Conservation (phyloP, 2,113 vertebrate species). For the Megaceryle maxima region DNA sequence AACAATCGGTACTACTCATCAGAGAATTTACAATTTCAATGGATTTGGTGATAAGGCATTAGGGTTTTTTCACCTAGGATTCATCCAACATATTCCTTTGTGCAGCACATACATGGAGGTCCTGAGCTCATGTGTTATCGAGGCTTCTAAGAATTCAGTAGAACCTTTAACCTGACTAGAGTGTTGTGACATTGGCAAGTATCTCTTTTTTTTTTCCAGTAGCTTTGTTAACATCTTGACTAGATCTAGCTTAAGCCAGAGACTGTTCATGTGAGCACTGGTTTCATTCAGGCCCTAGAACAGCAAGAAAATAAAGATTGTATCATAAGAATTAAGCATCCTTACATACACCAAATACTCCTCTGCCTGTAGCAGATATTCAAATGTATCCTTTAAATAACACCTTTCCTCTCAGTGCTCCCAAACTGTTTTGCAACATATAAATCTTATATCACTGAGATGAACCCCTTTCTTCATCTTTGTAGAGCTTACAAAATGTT, state of each 20-base stretch:
- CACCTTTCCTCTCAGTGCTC: not conserved
- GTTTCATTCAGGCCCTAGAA: not conserved
- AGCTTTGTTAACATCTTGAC: not conserved
- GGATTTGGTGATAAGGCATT: not conserved
- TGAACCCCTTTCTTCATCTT: not conserved
- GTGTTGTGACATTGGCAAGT: not conserved
- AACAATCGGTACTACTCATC: not conserved
- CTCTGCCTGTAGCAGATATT: not conserved
- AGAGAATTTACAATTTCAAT: not conserved
- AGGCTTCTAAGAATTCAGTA: not conserved
- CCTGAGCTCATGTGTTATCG: not conserved
- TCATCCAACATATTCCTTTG: not conserved
- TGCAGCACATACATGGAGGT: rapidly evolving
- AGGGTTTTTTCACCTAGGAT: not conserved
- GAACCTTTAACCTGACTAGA: not conserved
- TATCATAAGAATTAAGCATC: not conserved
- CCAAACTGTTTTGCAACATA: not conserved
- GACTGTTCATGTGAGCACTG: not conserved
- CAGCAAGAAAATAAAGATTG: not conserved
- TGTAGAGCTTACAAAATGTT: not conserved
- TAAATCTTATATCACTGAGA: not conserved
- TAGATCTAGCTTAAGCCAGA: not conserved
- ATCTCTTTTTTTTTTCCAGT: not conserved
- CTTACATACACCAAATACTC: not conserved
- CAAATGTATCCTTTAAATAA: not conserved